phyloP scores from a whole-genome alignment of 2,888 invertebrate genomes.

The Parnassius mnemosyne region DNA sequence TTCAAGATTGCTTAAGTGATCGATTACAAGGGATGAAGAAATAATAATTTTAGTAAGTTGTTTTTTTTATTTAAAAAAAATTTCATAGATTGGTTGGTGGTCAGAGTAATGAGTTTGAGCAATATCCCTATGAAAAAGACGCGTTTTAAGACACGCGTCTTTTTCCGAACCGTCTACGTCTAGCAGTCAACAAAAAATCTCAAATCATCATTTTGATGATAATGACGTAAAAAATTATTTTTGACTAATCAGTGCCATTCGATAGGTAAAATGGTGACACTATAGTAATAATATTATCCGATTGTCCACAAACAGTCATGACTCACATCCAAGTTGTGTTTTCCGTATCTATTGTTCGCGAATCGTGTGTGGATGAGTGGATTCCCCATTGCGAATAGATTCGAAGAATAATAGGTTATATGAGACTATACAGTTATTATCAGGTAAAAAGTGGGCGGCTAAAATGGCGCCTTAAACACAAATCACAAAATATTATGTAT shows the following conservation, averaged over 20 bases:
- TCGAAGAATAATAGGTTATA: slow-evolving; percentile 8
- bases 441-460: background rate
- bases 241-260: background rate
- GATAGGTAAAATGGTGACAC: too few species aligned
- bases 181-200: too few species aligned
- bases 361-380: slow-evolving; percentile 19
- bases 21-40: background rate
- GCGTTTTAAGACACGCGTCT: too few species aligned
- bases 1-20: background rate
- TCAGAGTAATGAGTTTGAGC: too few species aligned
- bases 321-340: slow-evolving; percentile 25
- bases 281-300: background rate
- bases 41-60: too few species aligned
- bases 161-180: too few species aligned
- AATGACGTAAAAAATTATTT: background rate
- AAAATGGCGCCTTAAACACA: slow-evolving; percentile 7
- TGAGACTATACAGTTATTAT: slow-evolving; percentile 3
- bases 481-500: background rate
- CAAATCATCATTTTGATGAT: too few species aligned
- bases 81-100: too few species aligned
- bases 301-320: slow-evolving; percentile 18
- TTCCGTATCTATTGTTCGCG: slow-evolving; percentile 31
- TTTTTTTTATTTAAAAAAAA: too few species aligned
- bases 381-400: slow-evolving; percentile 12
- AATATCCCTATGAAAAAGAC: too few species aligned